phyloP scores from a whole-genome alignment of 2,113 vertebrate species.

The Planiliza haematocheilus region DNA sequence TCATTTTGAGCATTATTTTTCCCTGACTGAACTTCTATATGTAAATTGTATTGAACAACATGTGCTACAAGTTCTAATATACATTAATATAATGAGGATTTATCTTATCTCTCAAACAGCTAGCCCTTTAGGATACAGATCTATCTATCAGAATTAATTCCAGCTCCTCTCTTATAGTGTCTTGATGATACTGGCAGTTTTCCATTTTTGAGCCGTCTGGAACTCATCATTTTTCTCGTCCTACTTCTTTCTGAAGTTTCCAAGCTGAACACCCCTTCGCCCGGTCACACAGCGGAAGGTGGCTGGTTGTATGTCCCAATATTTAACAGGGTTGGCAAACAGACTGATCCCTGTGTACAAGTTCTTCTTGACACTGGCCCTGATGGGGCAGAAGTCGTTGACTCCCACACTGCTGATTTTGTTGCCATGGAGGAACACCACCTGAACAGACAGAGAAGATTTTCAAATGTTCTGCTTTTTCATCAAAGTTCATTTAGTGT shows the following conservation, averaged over 20 bases:
- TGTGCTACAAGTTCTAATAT: slow-evolving; percentile 23
- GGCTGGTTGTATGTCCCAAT: slow-evolving; percentile 93
- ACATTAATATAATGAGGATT: not conserved
- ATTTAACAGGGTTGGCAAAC: slow-evolving; percentile 94
- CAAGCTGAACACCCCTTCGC: slow-evolving; percentile 91
- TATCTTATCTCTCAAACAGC: slow-evolving; percentile 1
- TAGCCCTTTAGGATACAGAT: slow-evolving; percentile 12
- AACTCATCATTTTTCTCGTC: not conserved
- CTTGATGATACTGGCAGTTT: not conserved
- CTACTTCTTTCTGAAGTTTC: slow-evolving; percentile 88
- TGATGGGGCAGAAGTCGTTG: slow-evolving; percentile 93
- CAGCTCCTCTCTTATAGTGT: slow-evolving; percentile 13
- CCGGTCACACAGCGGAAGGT: slow-evolving; percentile 93
- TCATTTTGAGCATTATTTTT: not conserved
- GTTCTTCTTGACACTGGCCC: slow-evolving; percentile 87
- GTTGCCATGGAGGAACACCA: slow-evolving; percentile 95
- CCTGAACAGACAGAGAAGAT: slow-evolving; percentile 77
- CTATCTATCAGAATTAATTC: slow-evolving; percentile 16
- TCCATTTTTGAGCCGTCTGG: slow-evolving; percentile 7
- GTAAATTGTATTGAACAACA: slow-evolving; percentile 14
- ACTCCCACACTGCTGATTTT: slow-evolving; percentile 91
- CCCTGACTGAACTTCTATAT: not conserved
- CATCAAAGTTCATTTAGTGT: not conserved
- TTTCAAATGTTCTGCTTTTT: not conserved
- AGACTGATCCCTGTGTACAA: slow-evolving; percentile 94